These are phyloP conservation scores for Panthera leo DNA, from an alignment of 2,113 vertebrate species.

Conservation along the genomic window DNA sequence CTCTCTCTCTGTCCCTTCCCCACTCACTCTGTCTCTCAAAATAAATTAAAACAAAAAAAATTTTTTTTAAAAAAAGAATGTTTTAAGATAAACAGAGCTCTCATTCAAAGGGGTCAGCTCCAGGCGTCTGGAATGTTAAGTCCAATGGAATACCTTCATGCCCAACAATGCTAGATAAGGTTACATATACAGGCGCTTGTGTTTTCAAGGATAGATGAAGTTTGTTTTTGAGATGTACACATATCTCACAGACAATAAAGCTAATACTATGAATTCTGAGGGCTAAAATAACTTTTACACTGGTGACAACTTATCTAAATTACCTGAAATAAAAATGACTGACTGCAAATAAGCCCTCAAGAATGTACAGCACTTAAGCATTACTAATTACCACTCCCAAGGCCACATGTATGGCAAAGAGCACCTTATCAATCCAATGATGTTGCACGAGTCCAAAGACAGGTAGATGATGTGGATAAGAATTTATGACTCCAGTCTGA, in stretches of 20 bases:
- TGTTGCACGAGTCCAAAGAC: neutral
- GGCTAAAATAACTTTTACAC: neutral
- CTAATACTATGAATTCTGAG: conserved; percentile 40
- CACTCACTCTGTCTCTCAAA: no score
- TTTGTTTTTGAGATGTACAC: neutral
- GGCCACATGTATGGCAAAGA: neutral
- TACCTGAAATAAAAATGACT: conserved; percentile 28
- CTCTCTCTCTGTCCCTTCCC: no score
- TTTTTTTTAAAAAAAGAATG: neutral
- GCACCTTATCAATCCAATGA: neutral
- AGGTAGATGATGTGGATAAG: neutral
- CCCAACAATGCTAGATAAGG: neutral
- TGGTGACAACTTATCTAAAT: conserved; percentile 61
- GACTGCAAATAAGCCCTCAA: neutral
- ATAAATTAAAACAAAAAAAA: no score
- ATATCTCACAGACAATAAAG: neutral
- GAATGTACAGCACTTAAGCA: neutral
- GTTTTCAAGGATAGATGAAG: neutral
- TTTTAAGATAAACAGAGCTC: neutral
- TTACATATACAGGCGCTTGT: accelerated
- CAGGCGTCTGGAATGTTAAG: neutral
- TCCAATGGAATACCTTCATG: neutral
- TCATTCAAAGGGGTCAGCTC: neutral
- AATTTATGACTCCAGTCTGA: neutral
- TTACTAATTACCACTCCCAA: conserved; percentile 24